A percentile compares a stretch with the other conserved stretches of the same genome.
Evolutionary conservation across 2,797 vertebrate species (phyloP).

Genomic region (Danio jaintianensis): DNA sequence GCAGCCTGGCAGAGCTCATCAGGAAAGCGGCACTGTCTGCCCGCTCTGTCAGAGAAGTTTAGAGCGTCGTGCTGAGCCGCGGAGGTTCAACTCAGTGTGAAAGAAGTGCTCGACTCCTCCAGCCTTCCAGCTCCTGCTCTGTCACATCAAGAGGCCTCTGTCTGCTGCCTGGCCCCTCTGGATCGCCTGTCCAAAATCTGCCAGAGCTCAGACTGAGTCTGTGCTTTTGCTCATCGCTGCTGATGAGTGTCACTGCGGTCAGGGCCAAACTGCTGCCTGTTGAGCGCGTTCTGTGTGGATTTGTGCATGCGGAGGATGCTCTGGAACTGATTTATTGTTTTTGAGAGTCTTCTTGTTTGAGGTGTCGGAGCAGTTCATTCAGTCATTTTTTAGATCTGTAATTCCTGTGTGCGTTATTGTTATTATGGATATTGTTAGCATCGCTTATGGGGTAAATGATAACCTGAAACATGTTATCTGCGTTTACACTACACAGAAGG

Average conservation of each 20-base stretch:
- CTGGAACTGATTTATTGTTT: conserved; percentile 52
- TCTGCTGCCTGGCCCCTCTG: conserved; percentile 51
- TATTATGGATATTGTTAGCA: too few species aligned
- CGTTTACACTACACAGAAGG: too few species aligned
- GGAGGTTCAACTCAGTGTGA: conserved; percentile 50
- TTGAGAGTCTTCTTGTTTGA: conserved; percentile 45
- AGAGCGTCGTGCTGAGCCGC: conserved; percentile 49
- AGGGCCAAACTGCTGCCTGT: conserved; percentile 46
- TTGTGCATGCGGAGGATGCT: conserved; percentile 46
- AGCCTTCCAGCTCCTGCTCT: conserved; percentile 61
- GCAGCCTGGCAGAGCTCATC: conserved; percentile 60
- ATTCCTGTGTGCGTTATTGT: neutral
- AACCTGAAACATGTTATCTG: neutral
- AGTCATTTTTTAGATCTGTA: neutral
- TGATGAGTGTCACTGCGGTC: conserved; percentile 51
- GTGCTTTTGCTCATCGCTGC: conserved; percentile 52
- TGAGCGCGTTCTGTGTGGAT: conserved; percentile 36
- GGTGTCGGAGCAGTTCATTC: neutral
- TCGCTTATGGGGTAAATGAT: neutral
- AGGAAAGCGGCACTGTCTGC: conserved; percentile 59
- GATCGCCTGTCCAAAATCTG: conserved; percentile 64
- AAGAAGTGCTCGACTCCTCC: conserved; percentile 55
- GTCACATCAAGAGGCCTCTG: conserved; percentile 56
- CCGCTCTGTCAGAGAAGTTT: conserved; percentile 64
- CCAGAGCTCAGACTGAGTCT: conserved; percentile 46